Percentiles rank a stretch among this genome's conserved stretches.
phyloP scores from a whole-genome alignment of 2,113 vertebrate genomes.

The Procavia capensis region DNA sequence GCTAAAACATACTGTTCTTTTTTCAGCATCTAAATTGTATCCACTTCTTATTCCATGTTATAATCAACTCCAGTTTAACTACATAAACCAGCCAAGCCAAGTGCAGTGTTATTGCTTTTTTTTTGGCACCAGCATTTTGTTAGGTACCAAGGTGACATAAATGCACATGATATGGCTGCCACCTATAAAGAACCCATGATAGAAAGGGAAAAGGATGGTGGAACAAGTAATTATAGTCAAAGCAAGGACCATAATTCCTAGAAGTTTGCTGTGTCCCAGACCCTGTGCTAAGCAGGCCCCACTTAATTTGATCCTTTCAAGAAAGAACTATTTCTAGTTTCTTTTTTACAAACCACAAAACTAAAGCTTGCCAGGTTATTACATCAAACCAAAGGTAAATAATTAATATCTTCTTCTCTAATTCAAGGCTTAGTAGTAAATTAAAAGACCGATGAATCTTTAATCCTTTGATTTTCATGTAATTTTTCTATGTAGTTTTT shows the following conservation, averaged over 20 bases:
- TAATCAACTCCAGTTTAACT: neutral
- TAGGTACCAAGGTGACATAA: neutral
- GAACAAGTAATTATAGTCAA: neutral
- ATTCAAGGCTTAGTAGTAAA: neutral
- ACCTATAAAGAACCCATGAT: neutral
- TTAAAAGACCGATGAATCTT: neutral
- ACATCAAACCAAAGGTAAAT: neutral
- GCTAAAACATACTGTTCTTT: slow-evolving; percentile 23
- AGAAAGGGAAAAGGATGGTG: neutral
- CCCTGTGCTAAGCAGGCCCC: neutral
- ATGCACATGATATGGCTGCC: neutral
- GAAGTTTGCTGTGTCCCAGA: neutral
- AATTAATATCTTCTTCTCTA: neutral
- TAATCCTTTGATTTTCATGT: slow-evolving; percentile 48
- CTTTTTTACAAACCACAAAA: neutral
- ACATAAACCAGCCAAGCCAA: too few relatives aligned
- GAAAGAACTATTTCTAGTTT: neutral
- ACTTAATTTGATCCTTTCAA: neutral
- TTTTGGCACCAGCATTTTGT: neutral
- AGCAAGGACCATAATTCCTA: slow-evolving; percentile 12
- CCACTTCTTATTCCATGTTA: neutral
- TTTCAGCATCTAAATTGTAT: slow-evolving; percentile 23
- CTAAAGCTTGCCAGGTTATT: slow-evolving; percentile 32
- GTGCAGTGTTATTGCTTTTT: slow-evolving; percentile 33
- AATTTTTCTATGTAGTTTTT: slow-evolving; percentile 35